These are phyloP conservation scores for Ganaspis brasiliensis DNA, from an alignment of 2,888 invertebrate genomes.

Conservation along the genomic window DNA sequence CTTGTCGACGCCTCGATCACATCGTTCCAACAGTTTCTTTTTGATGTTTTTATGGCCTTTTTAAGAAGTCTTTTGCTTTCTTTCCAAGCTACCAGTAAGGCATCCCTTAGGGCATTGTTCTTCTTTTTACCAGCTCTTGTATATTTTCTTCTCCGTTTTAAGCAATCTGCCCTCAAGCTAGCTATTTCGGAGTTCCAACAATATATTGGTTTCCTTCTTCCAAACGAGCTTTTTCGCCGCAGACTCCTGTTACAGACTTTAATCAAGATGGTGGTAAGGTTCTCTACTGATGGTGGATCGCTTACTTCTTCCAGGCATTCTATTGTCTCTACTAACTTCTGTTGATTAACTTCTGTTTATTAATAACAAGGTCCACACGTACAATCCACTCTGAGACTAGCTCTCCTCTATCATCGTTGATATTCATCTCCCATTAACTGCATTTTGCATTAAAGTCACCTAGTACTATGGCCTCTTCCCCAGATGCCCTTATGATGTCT, in stretches of 20 bases:
- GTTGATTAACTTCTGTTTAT: too few species aligned
- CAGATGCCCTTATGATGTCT: too few species aligned
- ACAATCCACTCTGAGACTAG: too few species aligned
- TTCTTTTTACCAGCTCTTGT: not conserved
- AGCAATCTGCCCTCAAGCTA: not conserved
- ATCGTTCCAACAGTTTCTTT: not conserved
- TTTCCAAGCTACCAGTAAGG: not conserved
- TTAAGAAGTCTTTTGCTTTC: not conserved
- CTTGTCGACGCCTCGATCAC: not conserved
- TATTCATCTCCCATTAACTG: too few species aligned
- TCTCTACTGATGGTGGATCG: not conserved
- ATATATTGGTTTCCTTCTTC: not conserved
- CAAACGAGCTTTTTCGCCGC: not conserved
- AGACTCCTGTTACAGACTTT: not conserved
- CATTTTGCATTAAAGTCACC: too few species aligned
- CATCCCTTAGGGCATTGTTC: not conserved
- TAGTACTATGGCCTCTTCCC: too few species aligned
- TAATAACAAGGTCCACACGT: too few species aligned
- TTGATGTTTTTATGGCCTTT: not conserved
- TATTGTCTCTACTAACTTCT: too few species aligned
- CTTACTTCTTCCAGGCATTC: too few species aligned
- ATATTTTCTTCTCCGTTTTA: not conserved
- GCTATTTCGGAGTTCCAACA: not conserved
- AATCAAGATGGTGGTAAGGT: not conserved
- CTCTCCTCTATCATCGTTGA: too few species aligned